Conservation (phyloP, 2,113 vertebrate species). For the Gobio gobio region DNA sequence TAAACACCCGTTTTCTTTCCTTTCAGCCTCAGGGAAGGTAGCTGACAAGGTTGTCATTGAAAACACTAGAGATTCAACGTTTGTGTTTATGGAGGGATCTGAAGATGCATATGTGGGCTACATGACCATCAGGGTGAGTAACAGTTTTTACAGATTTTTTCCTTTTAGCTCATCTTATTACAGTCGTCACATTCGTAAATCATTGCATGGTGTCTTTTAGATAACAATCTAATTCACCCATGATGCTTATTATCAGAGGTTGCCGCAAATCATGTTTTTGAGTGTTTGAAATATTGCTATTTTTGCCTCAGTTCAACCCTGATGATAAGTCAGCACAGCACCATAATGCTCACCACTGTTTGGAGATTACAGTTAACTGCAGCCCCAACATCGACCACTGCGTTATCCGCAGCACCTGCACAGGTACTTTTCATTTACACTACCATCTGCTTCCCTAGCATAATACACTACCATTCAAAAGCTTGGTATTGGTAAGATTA, state of each 20-base stretch:
- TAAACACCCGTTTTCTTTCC: not conserved
- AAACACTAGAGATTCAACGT: constrained; percentile 99
- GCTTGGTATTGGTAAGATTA: not conserved
- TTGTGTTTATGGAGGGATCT: constrained; percentile 99
- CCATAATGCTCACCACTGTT: constrained; percentile 98
- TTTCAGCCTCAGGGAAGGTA: constrained; percentile 94
- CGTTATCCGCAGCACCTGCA: constrained; percentile 98
- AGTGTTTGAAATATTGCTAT: not conserved
- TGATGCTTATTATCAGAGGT: not conserved
- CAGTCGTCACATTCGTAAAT: not conserved
- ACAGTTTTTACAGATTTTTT: not conserved
- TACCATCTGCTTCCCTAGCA: not conserved
- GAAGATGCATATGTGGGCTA: constrained; percentile 99
- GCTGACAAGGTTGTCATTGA: constrained; percentile 99
- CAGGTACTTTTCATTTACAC: constrained; percentile 76
- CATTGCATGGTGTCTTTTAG: not conserved
- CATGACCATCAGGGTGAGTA: constrained; percentile 97
- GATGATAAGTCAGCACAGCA: constrained; percentile 99
- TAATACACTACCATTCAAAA: not conserved
- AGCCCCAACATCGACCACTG: constrained; percentile 99
- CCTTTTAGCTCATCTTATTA: not conserved
- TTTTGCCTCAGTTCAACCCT: constrained; percentile 89
- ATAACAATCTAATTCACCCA: not conserved
- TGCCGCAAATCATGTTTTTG: not conserved
- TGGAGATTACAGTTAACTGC: constrained; percentile 99